Evolutionary conservation across 2,797 vertebrate species (phyloP).

Genomic region (Lemur catta): DNA sequence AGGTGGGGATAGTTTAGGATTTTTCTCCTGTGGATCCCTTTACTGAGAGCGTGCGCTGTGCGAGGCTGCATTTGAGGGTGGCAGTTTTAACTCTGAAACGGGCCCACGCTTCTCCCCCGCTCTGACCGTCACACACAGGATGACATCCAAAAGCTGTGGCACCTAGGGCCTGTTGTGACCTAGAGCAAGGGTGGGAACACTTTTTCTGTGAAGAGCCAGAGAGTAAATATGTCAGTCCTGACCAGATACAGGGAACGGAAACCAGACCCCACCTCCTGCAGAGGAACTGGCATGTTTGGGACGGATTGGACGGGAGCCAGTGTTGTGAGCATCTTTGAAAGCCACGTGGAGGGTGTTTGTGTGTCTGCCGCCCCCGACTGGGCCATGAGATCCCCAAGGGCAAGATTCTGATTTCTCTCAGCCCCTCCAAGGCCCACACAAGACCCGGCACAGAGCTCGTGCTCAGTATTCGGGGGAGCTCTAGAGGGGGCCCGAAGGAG

Average conservation of each 20-base stretch:
- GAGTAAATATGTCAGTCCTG: background rate
- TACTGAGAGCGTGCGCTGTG: background rate
- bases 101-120: background rate
- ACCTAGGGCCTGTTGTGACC: background rate
- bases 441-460: background rate
- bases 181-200: background rate
- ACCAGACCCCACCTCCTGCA: fast-evolving
- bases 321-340: background rate
- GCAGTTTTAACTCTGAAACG: background rate
- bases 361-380: background rate
- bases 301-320: fast-evolving
- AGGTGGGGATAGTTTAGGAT: background rate
- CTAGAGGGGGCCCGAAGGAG: fast-evolving
- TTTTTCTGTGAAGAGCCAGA: background rate
- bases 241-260: background rate
- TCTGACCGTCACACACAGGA: background rate
- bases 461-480: fast-evolving
- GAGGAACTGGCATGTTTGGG: too few species aligned
- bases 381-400: too few species aligned
- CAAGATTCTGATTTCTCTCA: background rate
- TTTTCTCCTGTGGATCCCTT: background rate
- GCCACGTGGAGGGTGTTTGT: fast-evolving
- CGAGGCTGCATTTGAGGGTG: background rate
- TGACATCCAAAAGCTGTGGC: background rate
- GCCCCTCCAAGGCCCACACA: background rate